Evolutionary conservation across 2,113 vertebrate genomes (phyloP).

Genomic region (Paramisgurnus dabryanus): DNA sequence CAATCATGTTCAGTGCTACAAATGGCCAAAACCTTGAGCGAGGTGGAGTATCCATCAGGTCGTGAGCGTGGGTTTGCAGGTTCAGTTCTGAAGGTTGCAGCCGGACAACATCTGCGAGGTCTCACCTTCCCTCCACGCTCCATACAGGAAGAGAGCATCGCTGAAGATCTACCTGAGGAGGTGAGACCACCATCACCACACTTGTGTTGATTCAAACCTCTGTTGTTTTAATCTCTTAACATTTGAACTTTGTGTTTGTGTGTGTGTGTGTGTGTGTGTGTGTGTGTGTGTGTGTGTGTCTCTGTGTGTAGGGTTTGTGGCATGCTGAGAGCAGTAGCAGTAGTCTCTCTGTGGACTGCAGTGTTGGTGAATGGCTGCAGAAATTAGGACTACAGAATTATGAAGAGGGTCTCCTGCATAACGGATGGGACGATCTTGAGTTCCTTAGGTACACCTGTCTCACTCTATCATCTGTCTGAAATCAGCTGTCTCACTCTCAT

Average conservation of each 20-base stretch:
- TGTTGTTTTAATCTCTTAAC: no score
- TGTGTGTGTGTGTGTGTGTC: not conserved
- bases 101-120: constrained; percentile 53
- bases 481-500: no score
- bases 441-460: constrained; percentile 84
- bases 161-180: constrained; percentile 91
- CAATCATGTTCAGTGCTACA: constrained; percentile 95
- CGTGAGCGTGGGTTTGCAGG: constrained; percentile 68
- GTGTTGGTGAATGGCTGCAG: constrained; percentile 90
- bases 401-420: constrained; percentile 89
- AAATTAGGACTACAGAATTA: constrained; percentile 88
- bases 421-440: constrained; percentile 97
- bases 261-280: no score
- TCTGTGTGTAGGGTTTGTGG: constrained; percentile 65
- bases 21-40: constrained; percentile 93
- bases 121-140: constrained; percentile 85
- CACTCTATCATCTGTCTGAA: not conserved
- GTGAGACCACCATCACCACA: constrained; percentile 61
- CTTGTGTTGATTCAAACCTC: no score
- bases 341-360: constrained; percentile 70
- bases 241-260: no score
- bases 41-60: constrained; percentile 83
- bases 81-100: constrained; percentile 57
- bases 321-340: constrained; percentile 61
- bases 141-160: constrained; percentile 89